phyloP scores from a whole-genome alignment of 2,113 vertebrate species.

The Chaetorhynchus papuensis region DNA sequence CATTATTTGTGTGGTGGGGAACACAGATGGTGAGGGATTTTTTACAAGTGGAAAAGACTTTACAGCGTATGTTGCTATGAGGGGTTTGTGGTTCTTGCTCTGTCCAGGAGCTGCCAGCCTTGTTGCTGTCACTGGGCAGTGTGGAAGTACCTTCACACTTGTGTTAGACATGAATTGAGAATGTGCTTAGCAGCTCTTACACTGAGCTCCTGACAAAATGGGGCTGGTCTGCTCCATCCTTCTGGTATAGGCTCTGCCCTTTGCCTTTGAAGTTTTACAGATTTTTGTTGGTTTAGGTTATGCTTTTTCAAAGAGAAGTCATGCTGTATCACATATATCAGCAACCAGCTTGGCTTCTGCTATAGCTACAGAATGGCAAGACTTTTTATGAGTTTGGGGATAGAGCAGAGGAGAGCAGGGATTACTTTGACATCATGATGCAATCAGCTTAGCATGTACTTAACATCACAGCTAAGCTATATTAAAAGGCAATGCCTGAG shows the following conservation, averaged over 20 bases:
- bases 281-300: not conserved
- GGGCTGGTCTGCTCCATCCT: not conserved
- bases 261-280: not conserved
- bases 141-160: not conserved
- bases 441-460: not conserved
- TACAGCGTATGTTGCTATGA: rapidly evolving
- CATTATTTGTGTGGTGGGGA: rapidly evolving
- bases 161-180: not conserved
- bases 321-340: not conserved
- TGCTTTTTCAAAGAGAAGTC: not conserved
- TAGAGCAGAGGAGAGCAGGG: not conserved
- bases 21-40: rapidly evolving
- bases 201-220: not conserved
- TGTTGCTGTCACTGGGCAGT: not conserved
- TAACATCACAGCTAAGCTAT: slow-evolving; percentile 1
- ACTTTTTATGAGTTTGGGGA: not conserved
- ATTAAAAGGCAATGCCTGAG: not conserved
- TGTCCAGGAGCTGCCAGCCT: not conserved
- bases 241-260: not conserved
- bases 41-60: not conserved
- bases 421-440: not conserved
- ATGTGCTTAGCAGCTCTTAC: not conserved
- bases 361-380: not conserved
- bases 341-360: not conserved
- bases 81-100: not conserved